phyloP scores from a whole-genome alignment of 2,888 invertebrate genomes.

The Keiferia lycopersicella region DNA sequence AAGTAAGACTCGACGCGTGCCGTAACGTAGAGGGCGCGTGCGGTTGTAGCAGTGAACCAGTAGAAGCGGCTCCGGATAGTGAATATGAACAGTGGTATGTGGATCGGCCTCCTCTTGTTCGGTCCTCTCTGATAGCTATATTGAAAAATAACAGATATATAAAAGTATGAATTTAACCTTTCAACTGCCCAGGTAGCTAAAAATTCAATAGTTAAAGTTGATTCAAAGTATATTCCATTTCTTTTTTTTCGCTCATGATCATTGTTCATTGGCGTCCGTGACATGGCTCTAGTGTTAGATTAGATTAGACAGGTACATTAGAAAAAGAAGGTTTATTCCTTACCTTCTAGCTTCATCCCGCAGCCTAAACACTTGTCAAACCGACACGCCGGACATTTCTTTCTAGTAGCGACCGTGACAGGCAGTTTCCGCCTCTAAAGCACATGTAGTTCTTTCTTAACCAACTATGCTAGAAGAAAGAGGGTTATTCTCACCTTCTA shows the following conservation, averaged over 20 bases:
- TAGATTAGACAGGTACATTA: too few species aligned
- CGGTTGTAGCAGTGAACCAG: constrained; percentile 70
- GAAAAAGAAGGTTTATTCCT: constrained; percentile 11
- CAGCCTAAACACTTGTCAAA: constrained; percentile 97
- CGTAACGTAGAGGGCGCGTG: constrained; percentile 69
- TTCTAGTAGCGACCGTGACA: constrained; percentile 95
- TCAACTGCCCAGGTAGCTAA: not conserved
- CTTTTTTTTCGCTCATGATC: too few species aligned
- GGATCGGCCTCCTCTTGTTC: constrained; percentile 96
- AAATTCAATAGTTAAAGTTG: too few species aligned
- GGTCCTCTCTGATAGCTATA: constrained; percentile 94
- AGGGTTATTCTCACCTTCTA: constrained; percentile 85
- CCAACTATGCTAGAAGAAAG: not conserved
- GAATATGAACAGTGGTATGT: constrained; percentile 98
- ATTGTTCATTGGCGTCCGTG: too few species aligned
- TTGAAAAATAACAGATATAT: constrained; percentile 6
- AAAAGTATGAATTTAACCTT: not conserved
- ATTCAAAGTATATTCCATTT: too few species aligned
- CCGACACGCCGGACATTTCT: constrained; percentile 98
- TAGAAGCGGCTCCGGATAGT: constrained; percentile 86
- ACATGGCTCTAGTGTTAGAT: too few species aligned
- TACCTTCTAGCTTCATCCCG: constrained; percentile 98
- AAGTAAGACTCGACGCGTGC: constrained; percentile 76
- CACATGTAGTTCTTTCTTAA: constrained; percentile 98
- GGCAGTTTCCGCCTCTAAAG: constrained; percentile 93